phyloP scores from a whole-genome alignment of 1,140 invertebrate species.

The Globodera rostochiensis region DNA sequence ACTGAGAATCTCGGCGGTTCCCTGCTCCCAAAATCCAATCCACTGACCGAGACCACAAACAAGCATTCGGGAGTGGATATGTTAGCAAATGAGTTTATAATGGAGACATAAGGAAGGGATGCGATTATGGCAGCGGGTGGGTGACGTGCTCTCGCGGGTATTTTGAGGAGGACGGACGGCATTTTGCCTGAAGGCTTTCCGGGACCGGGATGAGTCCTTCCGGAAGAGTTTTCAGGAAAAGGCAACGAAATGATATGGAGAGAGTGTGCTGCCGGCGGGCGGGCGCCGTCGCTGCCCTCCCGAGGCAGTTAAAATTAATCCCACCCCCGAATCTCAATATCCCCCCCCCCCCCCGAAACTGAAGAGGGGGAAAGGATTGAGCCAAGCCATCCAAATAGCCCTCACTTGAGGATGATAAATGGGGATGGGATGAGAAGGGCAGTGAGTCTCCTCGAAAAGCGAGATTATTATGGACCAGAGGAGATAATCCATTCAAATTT shows the following conservation, averaged over 20 bases:
- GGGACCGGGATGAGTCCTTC: neutral
- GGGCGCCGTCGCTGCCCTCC: neutral
- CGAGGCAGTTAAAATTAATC: constrained; percentile 1
- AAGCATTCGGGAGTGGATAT: neutral
- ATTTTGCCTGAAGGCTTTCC: neutral
- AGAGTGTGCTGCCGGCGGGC: neutral
- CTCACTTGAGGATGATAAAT: neutral
- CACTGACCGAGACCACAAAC: too few species aligned
- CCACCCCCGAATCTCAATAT: constrained; percentile 2
- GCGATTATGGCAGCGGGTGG: too few species aligned
- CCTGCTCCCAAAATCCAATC: too few species aligned
- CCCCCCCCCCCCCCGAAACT: neutral
- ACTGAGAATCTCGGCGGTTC: too few species aligned
- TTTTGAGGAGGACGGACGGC: neutral
- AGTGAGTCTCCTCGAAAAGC: neutral
- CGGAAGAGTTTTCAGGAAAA: neutral
- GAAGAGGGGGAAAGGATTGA: neutral
- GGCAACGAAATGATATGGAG: neutral
- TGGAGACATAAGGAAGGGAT: too few species aligned
- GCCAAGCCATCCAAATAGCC: neutral
- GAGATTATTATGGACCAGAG: too few species aligned
- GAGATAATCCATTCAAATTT: too few species aligned
- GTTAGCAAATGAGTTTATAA: neutral
- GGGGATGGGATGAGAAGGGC: neutral
- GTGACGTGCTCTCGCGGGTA: neutral